A percentile compares a stretch with the other conserved stretches of the same genome.
Evolutionary conservation across 2,888 invertebrate genomes (phyloP).

Genomic region (Pecten maximus): DNA sequence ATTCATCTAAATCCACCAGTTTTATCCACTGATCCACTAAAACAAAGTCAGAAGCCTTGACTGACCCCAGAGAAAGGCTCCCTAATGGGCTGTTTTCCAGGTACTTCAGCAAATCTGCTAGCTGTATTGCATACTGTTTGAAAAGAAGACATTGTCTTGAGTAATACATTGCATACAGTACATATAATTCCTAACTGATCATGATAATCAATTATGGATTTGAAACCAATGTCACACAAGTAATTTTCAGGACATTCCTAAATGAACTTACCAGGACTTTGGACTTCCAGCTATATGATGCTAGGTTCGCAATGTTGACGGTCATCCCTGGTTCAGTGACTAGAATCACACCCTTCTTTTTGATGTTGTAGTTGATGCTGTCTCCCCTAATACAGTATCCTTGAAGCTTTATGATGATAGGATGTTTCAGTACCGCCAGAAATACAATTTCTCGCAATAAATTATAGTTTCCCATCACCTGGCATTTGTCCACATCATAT

Average conservation of each 20-base stretch:
- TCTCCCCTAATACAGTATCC: constrained; percentile 77
- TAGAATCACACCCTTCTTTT: constrained; percentile 71
- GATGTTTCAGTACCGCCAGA: constrained; percentile 66
- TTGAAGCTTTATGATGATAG: constrained; percentile 65
- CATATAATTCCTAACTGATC: no score
- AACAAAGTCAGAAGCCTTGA: constrained; percentile 71
- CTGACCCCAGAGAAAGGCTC: constrained; percentile 66
- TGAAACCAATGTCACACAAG: no score
- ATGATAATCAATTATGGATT: no score
- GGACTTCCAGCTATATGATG: constrained; percentile 54
- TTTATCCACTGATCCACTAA: constrained; percentile 61
- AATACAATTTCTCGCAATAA: constrained; percentile 72
- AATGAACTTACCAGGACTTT: constrained; percentile 64
- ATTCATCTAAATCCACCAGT: constrained; percentile 75
- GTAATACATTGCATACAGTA: no score
- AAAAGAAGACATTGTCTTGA: no score
- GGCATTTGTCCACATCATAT: constrained; percentile 71
- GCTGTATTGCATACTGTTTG: constrained; percentile 63
- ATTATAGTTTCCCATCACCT: constrained; percentile 73
- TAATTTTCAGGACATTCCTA: no score
- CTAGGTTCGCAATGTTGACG: constrained; percentile 52
- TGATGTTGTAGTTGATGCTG: constrained; percentile 62
- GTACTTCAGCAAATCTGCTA: constrained; percentile 68
- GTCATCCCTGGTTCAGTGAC: constrained; percentile 71
- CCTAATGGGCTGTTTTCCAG: constrained; percentile 71